Base-by-base conservation (phyloP, 2,797 vertebrate species). In the Acrocephalus scirpaceus region DNA sequence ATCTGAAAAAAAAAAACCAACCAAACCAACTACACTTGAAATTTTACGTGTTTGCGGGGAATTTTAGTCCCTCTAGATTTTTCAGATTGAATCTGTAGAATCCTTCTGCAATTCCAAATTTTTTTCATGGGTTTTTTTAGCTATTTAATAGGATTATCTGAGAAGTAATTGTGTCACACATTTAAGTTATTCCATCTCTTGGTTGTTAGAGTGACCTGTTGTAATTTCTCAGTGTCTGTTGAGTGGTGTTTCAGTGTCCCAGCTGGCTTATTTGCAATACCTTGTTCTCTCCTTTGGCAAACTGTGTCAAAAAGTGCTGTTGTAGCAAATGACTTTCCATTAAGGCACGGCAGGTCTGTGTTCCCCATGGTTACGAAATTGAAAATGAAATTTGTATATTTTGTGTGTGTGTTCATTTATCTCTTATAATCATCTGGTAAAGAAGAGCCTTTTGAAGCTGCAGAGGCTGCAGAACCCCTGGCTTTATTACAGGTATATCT, bases 311-410 rank as follows among this genome's bases (percentile, higher is more conserved):
- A 61, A 78, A 75, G 16, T 62, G 45, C 30, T 84, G 40, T 40
- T 82, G 22, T 8, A 85, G 69, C 71, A n/a, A n/a, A n/a, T n/a
- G 93, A 29, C 36, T 88, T 74, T 57, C 54, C 42, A 26, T 71
- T 82, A 61, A 89, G 27, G 42, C 73, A 44, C 25, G 34, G 62
- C 64, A 91, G 42, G 64, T 79, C 36, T 16, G 5, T 15, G 18
- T 64, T 82, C 50, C 66, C 67, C 7, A 2, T 30, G 38, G 62
- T n/a, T 90, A 71, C 61, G 50, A 72, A 62, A 78, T 71, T 51
- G 65, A 85, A 90, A 94, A 75, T 58, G 40, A 90, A 90, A 78
- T 91, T 54, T 89, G 45, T 64, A 9, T 72, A 19, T 85, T 91
- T 73, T 72, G 29, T 69, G 26, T 45, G 22, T 15, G 3, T 84